Base-by-base conservation (phyloP, 2,113 vertebrate genomes). In the Brienomyrus longianalis region DNA sequence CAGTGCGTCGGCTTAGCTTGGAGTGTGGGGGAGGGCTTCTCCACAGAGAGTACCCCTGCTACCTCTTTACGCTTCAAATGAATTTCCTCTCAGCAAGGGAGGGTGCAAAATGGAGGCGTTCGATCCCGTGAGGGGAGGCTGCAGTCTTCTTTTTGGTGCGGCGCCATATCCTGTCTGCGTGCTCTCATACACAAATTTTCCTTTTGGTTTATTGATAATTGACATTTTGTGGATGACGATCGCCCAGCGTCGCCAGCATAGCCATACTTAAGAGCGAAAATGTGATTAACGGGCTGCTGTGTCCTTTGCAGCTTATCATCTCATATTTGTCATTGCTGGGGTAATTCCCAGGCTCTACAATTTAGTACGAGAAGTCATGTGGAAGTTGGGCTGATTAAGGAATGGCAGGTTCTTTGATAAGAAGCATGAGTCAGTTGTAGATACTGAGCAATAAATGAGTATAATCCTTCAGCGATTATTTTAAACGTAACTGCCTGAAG, bases 71-170 rank as follows among this genome's bases (percentile, higher is more conserved):
- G 59, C 88, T 70, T 54, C 88, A 80, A 83, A 83, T 89, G 70
- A 48, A 83, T 43, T 83, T 88, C 48, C 88, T 80, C 50, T 52
- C 70, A 54, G 48, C 48, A 11, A 11, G 21, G 45, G 88, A 74
- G 74, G 88, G 88, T 59, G 74, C 47, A 74, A 56, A 89, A 83
- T 89, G 50, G 88, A 48, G 88, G 70, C 52, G 17, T 74, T 89
- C 52, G 48, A 43, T 31, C 66, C 52, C 48, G 48, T 50, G 5
- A 83, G 85, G 21, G 31, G 50, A 50, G n/a, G 27, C 48, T 31
- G 27, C 13, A 31, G 13, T 27, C 27, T 86, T 31, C 39, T 51
- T 1, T 51, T 17, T 4, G 50, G 47, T 48, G 83, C 3, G 3
- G 62, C 10, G 31, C 62, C n/a, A 11, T 70, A 31, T 31, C 27